Evolutionary conservation across 1,140 invertebrate genomes (phyloP), one percentile per base, ranked within the genome.

Genomic region (Teleopsis dalmanni): DNA sequence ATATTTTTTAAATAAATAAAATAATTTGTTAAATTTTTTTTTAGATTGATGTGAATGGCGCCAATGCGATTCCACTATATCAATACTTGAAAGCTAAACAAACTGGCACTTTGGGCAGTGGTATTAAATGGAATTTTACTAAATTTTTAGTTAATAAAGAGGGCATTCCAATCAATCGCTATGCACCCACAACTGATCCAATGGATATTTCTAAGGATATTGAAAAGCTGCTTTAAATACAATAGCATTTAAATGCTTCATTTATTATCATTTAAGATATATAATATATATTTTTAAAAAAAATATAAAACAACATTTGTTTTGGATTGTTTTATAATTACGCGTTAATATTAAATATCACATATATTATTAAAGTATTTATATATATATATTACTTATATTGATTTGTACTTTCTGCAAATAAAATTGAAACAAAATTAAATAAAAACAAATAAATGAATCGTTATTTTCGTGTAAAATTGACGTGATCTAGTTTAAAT

Each of bases 71-170:
- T 73, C 92, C 93, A 0, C 62, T 97, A n/a, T 98, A 80, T 75
- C 85, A 86, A 50, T 97, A 83, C 66, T 74, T 98, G 53, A 93
- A 95, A 72, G 70, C 79, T 19, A 89, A 88, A 54, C 81, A 91
- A 62, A 73, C 76, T 5, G 87, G 87, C 2, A 79, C 77, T 8
- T 55, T 89, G n/a, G 81, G 78, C n/a, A 77, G 84, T 63, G 81
- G 78, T 34, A 93, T 97, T 54, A 96, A 97, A 65, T 98, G 95
- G 95, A 98, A 98, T 72, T 98, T 97, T 58, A 89, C 90, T 4
- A 98, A 98, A 67, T 98, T 98, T 70, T 76, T 98, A 33, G 74
- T 96, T 26, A 81, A 95, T 68, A 89, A 84, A 65, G 74, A 94
- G 41, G 95, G 95, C 4, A 72, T 86, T 36, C 87, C 88, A 1